Evolutionary conservation across 2,113 vertebrate genomes (phyloP), one percentile per base, ranked within the genome.

Genomic region (Barnardius zonarius): DNA sequence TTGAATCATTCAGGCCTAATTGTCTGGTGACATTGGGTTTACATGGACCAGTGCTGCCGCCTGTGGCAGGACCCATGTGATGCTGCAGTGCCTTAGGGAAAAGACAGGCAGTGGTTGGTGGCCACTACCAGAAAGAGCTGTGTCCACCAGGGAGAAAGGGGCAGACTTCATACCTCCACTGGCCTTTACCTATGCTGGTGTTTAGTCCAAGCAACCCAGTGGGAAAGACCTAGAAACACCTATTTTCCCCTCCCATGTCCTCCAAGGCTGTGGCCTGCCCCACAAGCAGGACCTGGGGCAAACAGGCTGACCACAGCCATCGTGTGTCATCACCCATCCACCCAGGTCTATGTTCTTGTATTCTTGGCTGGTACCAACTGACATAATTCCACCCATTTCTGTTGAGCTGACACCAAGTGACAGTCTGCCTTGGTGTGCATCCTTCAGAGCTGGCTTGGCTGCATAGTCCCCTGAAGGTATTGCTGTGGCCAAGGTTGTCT

Each of bases 251-350:
- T 83, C 33, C 18, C 27, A 5, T 35, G 18, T 35, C 27, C 68
- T 33, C 35, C 52, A 62, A 24, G 44, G 33, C 59, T 66, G 7
- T 18, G 48, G 76, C 18, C 55, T 70, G 46, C 61, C 35, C 48
- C 14, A 10, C 68, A 30, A 30, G 52, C 68, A 83, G 49, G 54
- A 73, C 39, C n/a, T 44, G 31, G 16, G 25, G 15, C 75, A 23
- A 27, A 46, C 68, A 84, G 55, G 28, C 41, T 84, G 82, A 52
- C 43, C 0, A 0, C 35, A 85, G 31, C 62, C 52, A 8, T 27
- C 0, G 0, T 24, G 33, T n/a, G 4, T 46, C 55, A 27, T 17
- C 19, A 1, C 41, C 67, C 70, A 17, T 30, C 25, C 44, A 20
- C 11, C 22, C 46, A 54, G 31, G 27, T 83, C 41, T 61, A 0